Conservation (phyloP, 2,888 invertebrate genomes). For the Myopa testacea region DNA sequence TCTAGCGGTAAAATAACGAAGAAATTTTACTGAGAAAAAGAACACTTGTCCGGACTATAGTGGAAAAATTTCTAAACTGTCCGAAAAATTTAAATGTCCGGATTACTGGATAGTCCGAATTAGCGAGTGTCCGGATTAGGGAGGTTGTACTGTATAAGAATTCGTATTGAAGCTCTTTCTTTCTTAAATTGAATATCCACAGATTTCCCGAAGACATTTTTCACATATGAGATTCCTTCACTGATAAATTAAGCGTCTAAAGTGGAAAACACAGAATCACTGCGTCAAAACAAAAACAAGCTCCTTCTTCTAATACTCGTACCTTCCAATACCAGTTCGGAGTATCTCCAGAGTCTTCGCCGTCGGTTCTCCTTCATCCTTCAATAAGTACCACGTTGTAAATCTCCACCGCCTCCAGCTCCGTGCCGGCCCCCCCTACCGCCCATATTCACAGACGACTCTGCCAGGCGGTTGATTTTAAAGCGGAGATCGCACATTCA, state of each 20-base stretch:
- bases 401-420: constrained; percentile 1
- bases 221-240: no score
- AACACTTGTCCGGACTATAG: no score
- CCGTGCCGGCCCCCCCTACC: not conserved
- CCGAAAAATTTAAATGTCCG: no score
- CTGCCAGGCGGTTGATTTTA: constrained; percentile 17
- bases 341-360: not conserved
- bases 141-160: no score
- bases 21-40: no score
- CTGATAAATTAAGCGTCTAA: not conserved
- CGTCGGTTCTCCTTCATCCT: not conserved
- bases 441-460: not conserved
- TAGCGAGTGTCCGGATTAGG: no score
- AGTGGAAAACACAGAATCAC: not conserved
- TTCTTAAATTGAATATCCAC: no score
- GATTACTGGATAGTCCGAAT: no score
- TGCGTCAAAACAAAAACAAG: constrained; percentile 9
- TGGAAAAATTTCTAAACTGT: no score
- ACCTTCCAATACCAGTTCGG: not conserved
- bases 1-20: no score
- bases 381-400: not conserved
- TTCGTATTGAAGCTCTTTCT: no score
- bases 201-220: no score
- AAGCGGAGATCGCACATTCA: constrained; percentile 36
- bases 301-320: not conserved